Evolutionary conservation across 2,113 vertebrate species (phyloP).

Genomic region (Dipodomys spectabilis): DNA sequence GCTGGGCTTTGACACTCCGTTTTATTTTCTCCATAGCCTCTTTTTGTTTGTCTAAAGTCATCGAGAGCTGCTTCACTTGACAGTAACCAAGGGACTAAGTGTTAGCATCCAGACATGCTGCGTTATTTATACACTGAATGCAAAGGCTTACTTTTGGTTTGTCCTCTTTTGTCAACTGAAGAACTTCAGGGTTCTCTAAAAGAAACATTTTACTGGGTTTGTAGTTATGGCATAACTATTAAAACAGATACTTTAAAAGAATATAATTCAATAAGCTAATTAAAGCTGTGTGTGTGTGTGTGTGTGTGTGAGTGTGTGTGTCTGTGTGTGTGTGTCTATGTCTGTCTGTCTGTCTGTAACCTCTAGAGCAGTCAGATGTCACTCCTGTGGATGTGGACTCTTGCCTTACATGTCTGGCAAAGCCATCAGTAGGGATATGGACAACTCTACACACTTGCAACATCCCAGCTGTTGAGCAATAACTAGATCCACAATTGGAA

Average conservation of each 20-base stretch:
- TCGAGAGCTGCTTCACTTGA: constrained; percentile 62
- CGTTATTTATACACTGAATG: constrained; percentile 76
- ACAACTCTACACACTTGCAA: fast-evolving
- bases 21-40: constrained; percentile 32
- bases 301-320: no score
- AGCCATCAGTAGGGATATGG: background rate
- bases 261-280: background rate
- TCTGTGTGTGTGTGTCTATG: no score
- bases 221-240: constrained; percentile 21
- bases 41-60: constrained; percentile 67
- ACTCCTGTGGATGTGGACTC: no score
- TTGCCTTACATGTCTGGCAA: background rate
- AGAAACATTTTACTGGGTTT: background rate
- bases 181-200: constrained; percentile 29
- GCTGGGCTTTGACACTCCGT: background rate
- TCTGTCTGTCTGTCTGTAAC: no score
- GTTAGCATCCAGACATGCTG: constrained; percentile 33
- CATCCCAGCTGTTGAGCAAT: background rate
- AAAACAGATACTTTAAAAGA: background rate
- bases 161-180: constrained; percentile 77
- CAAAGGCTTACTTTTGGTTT: constrained; percentile 58
- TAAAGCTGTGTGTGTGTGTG: no score
- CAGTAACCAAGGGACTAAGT: constrained; percentile 68
- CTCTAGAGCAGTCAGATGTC: background rate
- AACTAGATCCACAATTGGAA: background rate